Percentiles rank a stretch among this genome's conserved stretches.
Conservation (phyloP, 2,888 invertebrate genomes). For the Lottia gigantea region DNA sequence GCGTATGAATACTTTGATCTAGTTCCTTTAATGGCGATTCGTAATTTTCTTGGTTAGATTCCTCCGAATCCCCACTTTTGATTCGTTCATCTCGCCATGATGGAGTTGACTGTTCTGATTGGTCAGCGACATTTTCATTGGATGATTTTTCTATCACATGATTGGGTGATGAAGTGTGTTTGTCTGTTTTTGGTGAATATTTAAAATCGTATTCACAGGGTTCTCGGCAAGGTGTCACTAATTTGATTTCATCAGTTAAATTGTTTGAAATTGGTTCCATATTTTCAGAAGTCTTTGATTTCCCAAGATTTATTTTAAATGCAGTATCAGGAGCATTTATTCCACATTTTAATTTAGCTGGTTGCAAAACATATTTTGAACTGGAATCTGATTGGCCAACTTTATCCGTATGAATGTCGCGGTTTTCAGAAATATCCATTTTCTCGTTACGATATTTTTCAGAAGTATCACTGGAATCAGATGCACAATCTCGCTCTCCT, state of each 20-base stretch:
- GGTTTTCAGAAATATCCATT: neutral
- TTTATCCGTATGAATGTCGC: neutral
- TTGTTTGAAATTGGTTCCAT: neutral
- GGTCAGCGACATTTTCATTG: neutral
- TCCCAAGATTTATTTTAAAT: neutral
- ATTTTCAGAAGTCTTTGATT: neutral
- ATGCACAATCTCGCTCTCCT: neutral
- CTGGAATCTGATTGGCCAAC: neutral
- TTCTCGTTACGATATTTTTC: neutral
- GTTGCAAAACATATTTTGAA: neutral
- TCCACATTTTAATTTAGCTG: neutral
- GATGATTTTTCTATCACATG: neutral
- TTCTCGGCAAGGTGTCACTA: neutral
- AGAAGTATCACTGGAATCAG: neutral
- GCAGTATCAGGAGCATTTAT: neutral
- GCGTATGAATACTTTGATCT: neutral
- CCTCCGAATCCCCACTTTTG: neutral
- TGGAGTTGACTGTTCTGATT: neutral
- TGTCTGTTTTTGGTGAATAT: conserved; percentile 11
- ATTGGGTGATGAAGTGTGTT: neutral
- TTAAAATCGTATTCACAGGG: conserved; percentile 1
- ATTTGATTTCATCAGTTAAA: conserved; percentile 10
- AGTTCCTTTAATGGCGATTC: neutral
- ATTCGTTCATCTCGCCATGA: neutral
- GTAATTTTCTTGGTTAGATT: neutral